A percentile compares a stretch with the other conserved stretches of the same genome.
These are phyloP conservation scores for Odontamblyopus rebecca DNA, from an alignment of 2,797 vertebrate genomes.

Conservation along the genomic window DNA sequence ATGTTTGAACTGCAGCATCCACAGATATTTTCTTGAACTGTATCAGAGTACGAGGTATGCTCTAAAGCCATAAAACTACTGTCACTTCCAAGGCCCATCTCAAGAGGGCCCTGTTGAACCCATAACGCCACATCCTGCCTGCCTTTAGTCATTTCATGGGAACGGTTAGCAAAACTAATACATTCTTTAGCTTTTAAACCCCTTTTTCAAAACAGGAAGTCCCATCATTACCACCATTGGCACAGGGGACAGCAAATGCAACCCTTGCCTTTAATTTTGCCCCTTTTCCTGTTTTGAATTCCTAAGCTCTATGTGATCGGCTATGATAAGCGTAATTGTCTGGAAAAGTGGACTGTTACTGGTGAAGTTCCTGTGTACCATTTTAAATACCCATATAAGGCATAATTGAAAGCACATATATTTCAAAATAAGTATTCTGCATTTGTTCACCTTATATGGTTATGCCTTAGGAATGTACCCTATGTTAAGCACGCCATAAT, in stretches of 20 bases:
- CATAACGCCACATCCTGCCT: not conserved
- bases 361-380: not conserved
- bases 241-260: slow-evolving; percentile 19
- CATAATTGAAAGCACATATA: not conserved
- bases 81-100: slow-evolving; percentile 26
- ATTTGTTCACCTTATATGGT: slow-evolving; percentile 31
- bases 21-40: too few species aligned
- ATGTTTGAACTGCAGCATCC: too few species aligned
- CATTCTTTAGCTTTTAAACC: slow-evolving; percentile 26
- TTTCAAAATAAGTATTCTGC: not conserved
- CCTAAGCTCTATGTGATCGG: slow-evolving; percentile 30
- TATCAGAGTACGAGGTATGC: too few species aligned
- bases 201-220: slow-evolving; percentile 58
- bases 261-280: slow-evolving; percentile 30
- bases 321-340: slow-evolving; percentile 44
- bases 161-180: slow-evolving; percentile 1
- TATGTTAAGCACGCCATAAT: not conserved
- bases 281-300: slow-evolving; percentile 71
- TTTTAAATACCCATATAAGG: slow-evolving; percentile 1
- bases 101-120: slow-evolving; percentile 39
- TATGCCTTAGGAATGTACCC: slow-evolving; percentile 16
- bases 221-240: slow-evolving; percentile 51
- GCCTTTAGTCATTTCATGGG: not conserved
- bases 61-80: too few species aligned
- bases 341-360: not conserved